Conservation (phyloP, 1,140 invertebrate genomes). For the Luehdorfia chinensis region DNA sequence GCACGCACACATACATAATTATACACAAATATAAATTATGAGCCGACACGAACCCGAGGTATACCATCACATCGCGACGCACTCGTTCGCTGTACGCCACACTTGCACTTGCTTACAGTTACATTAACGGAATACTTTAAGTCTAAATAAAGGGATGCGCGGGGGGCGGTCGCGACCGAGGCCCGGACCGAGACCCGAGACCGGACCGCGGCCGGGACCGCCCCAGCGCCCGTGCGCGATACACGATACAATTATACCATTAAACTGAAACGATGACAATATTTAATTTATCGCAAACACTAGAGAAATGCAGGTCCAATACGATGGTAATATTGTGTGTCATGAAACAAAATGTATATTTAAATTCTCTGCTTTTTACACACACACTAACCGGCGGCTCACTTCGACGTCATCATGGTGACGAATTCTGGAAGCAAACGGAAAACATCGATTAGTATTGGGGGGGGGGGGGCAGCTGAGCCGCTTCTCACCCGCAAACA, state of each 20-base stretch:
- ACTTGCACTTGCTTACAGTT: conserved; percentile 67
- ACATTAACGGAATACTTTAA: conserved; percentile 76
- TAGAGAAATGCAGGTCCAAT: conserved; percentile 79
- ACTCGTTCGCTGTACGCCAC: conserved; percentile 47
- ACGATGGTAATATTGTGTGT: conserved; percentile 78
- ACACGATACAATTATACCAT: conserved; percentile 46
- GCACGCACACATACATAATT: conserved; percentile 38
- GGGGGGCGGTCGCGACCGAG: conserved; percentile 31
- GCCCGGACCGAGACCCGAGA: too few relatives aligned
- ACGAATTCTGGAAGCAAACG: conserved; percentile 93
- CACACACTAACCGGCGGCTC: conserved; percentile 79
- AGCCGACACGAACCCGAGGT: conserved; percentile 38
- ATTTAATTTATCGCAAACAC: conserved; percentile 77
- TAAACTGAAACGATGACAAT: conserved; percentile 74
- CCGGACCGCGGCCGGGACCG: conserved; percentile 27
- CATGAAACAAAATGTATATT: conserved; percentile 78
- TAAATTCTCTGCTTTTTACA: conserved; percentile 77
- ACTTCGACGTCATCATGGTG: conserved; percentile 99
- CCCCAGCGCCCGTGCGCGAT: conserved; percentile 19
- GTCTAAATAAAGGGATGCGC: conserved; percentile 59
- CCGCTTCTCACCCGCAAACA: conserved; percentile 39
- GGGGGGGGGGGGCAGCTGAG: too few relatives aligned
- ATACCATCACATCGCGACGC: conserved; percentile 54
- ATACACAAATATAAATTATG: conserved; percentile 46
- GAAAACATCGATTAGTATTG: conserved; percentile 42